Evolutionary conservation across 2,888 invertebrate species (phyloP), one percentile per base, ranked within the genome.

Genomic region (Gastrophysa polygoni): DNA sequence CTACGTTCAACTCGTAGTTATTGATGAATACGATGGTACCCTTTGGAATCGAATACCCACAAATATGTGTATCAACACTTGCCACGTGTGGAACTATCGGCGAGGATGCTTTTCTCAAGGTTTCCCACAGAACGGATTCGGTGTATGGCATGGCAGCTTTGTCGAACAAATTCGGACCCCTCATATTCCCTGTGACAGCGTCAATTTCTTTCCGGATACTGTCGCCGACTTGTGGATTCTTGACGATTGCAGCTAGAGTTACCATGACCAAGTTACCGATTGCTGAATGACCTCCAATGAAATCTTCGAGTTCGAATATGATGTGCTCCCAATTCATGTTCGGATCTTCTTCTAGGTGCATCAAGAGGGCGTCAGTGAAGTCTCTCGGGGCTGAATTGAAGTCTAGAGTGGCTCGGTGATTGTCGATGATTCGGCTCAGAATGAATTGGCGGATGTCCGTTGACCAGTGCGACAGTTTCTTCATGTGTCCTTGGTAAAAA

Each of bases 11-110:
- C 67, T 90, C 88, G 77, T 91, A 92, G 75, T 93, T 95, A 75
- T 95, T 95, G 20, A 95, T 88, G 75, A 95, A 91, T 0, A 95
- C 87, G 56, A 93, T 85, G 0, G 93, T 92, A 0, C 91, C 93
- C 74, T 90, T 90, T 51, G 88, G 86, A 0, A 95, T 86, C 0
- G 86, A 84, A 73, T 86, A 91, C 0, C 91, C 93, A 44, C 88
- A 86, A 4, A 95, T 87, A 0, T 85, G 83, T 0, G 91, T 89
- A 73, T 91, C 89, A 71, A 89, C 87, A 0, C 91, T 91, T 0
- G 95, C 93, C 0, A 93, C 93, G 75, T 95, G 95, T 0, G 95
- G 95, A 0, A 95, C 95, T 61, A 95, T 95, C 0, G 95, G 95
- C 0, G 95, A 95, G 0, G 93, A 93, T 0, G 91, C 88, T 57